A percentile compares a stretch with the other conserved stretches of the same genome.
phyloP scores from a whole-genome alignment of 1,140 invertebrate genomes.

The Pentalonia nigronervosa region DNA sequence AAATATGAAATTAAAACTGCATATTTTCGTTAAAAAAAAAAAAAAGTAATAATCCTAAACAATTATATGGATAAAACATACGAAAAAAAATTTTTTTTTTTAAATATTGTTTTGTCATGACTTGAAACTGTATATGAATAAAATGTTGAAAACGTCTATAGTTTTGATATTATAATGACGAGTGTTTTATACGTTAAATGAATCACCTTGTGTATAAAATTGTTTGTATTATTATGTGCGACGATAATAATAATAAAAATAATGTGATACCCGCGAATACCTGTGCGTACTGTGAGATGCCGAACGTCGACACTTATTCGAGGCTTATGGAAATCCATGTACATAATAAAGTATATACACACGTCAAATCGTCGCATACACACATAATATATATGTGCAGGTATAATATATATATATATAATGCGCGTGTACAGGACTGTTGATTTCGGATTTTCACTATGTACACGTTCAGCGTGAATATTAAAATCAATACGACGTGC shows the following conservation, averaged over 20 bases:
- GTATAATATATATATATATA: not conserved
- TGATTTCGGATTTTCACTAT: not conserved
- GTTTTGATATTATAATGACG: no score
- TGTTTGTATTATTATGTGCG: not conserved
- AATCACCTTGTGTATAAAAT: no score
- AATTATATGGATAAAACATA: no score
- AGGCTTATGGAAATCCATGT: not conserved
- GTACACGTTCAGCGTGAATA: not conserved
- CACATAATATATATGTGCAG: no score
- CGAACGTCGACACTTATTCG: not conserved
- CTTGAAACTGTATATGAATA: no score
- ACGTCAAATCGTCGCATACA: not conserved
- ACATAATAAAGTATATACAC: not conserved
- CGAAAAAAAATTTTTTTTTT: no score
- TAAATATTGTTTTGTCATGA: no score
- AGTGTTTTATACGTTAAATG: no score
- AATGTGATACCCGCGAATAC: slow-evolving; percentile 8
- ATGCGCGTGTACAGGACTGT: not conserved
- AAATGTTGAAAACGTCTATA: no score
- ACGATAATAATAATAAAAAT: slow-evolving; percentile 1
- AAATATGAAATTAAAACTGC: no score
- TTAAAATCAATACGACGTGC: not conserved
- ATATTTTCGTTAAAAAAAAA: no score
- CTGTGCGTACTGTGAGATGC: not conserved
- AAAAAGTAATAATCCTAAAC: no score